Evolutionary conservation across 2,888 invertebrate species (phyloP).

Genomic region (Drosophila tripunctata): DNA sequence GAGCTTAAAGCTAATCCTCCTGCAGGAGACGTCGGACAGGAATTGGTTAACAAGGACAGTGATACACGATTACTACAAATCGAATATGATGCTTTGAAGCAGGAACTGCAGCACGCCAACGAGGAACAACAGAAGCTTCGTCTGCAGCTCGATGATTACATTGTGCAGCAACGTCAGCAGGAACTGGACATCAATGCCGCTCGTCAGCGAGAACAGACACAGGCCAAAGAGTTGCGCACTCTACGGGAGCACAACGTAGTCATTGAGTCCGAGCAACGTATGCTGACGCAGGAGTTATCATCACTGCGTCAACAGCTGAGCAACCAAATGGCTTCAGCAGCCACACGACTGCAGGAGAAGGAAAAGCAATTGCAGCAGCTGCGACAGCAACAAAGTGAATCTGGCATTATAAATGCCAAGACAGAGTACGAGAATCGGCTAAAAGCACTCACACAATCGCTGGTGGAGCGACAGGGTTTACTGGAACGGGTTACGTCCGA

Average conservation of each 20-base stretch:
- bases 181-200: slow-evolving; percentile 52
- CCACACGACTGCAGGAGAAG: slow-evolving; percentile 77
- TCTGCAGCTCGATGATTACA: slow-evolving; percentile 69
- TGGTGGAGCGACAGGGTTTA: slow-evolving; percentile 93
- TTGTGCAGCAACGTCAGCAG: slow-evolving; percentile 59
- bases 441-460: slow-evolving; percentile 90
- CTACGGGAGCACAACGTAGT: slow-evolving; percentile 85
- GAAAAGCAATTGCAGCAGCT: slow-evolving; percentile 78
- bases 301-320: slow-evolving; percentile 83
- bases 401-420: slow-evolving; percentile 71
- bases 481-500: slow-evolving; percentile 93
- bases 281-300: slow-evolving; percentile 82
- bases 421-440: slow-evolving; percentile 82
- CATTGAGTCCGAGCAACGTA: slow-evolving; percentile 82
- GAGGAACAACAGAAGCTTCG: slow-evolving; percentile 70
- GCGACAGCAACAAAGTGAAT: slow-evolving; percentile 42
- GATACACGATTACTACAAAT: slow-evolving; percentile 84
- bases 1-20: slow-evolving; percentile 85
- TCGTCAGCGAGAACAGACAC: slow-evolving; percentile 62
- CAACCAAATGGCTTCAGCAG: slow-evolving; percentile 78
- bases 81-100: slow-evolving; percentile 87
- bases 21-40: slow-evolving; percentile 8
- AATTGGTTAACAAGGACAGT: slow-evolving; percentile 58
- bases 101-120: slow-evolving; percentile 72
- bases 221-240: slow-evolving; percentile 72